Percentiles rank a stretch among this genome's conserved stretches.
Evolutionary conservation across 2,888 invertebrate genomes (phyloP).

Genomic region (Chloroclystis v-ata): DNA sequence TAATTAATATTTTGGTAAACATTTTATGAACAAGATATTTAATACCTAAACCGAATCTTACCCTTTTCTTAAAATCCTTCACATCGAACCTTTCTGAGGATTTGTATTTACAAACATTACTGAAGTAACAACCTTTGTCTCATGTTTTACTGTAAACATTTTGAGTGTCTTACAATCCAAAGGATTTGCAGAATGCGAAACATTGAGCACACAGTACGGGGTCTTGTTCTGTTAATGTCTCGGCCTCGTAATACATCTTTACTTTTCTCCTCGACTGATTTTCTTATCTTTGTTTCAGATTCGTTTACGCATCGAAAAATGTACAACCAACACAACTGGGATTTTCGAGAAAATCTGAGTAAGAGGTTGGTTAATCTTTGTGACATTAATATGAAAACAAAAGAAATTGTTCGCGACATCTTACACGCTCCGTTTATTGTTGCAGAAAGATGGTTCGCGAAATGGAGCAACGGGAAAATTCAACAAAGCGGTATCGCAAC

Average conservation of each 20-base stretch:
- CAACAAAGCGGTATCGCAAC: constrained; percentile 34
- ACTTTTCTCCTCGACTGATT: constrained; percentile 32
- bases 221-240: constrained; percentile 4
- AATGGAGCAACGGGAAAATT: constrained; percentile 41
- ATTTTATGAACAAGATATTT: background rate
- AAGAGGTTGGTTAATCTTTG: constrained; percentile 43
- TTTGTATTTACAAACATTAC: constrained; percentile 22
- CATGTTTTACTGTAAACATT: constrained; percentile 12
- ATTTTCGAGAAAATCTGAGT: constrained; percentile 47
- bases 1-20: background rate
- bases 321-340: constrained; percentile 56
- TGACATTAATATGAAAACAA: background rate
- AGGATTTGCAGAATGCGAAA: constrained; percentile 6
- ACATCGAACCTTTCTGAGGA: constrained; percentile 14
- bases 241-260: constrained; percentile 28
- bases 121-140: constrained; percentile 8
- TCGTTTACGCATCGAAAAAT: constrained; percentile 47
- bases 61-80: constrained; percentile 3
- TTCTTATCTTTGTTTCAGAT: constrained; percentile 57
- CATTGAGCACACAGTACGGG: background rate
- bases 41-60: too few relatives aligned
- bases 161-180: background rate
- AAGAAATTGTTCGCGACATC: constrained; percentile 12
- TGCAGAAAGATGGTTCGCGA: constrained; percentile 58
- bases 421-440: constrained; percentile 43